These are phyloP conservation scores for Drosophila albomicans DNA, from an alignment of 1,140 invertebrate species.

Conservation along the genomic window DNA sequence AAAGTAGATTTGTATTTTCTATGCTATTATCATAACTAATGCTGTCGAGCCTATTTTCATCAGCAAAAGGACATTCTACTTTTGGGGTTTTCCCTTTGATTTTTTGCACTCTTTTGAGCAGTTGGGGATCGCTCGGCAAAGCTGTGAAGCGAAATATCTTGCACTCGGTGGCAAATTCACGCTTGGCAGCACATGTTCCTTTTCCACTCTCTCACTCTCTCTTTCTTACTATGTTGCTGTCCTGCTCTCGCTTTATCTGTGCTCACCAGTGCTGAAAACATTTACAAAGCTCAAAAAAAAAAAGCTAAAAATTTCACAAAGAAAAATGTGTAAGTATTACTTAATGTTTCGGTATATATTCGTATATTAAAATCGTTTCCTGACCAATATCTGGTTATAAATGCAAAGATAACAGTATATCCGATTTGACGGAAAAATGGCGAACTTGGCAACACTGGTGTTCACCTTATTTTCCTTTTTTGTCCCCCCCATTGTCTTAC, in stretches of 20 bases:
- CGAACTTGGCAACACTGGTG: background rate
- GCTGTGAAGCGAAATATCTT: conserved; percentile 7
- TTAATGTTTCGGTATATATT: too few relatives aligned
- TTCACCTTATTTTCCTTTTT: conserved; percentile 40
- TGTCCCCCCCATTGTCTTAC: conserved; percentile 35
- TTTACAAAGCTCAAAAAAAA: too few relatives aligned
- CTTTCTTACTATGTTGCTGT: background rate
- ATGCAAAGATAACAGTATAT: too few relatives aligned
- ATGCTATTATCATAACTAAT: too few relatives aligned
- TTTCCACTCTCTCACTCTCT: background rate
- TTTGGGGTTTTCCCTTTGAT: background rate
- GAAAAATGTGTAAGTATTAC: too few relatives aligned
- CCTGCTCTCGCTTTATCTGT: background rate
- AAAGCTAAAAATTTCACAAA: too few relatives aligned
- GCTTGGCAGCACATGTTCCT: conserved; percentile 9
- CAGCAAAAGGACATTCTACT: background rate
- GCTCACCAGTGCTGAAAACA: background rate
- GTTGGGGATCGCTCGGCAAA: background rate
- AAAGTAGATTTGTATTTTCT: too few relatives aligned
- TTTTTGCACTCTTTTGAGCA: background rate
- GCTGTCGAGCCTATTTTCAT: background rate
- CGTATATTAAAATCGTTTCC: too few relatives aligned
- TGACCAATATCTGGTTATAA: too few relatives aligned
- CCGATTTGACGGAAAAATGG: too few relatives aligned
- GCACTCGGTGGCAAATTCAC: conserved; percentile 34